Base-by-base conservation (phyloP, 2,797 vertebrate species). In the Alosa sapidissima region DNA sequence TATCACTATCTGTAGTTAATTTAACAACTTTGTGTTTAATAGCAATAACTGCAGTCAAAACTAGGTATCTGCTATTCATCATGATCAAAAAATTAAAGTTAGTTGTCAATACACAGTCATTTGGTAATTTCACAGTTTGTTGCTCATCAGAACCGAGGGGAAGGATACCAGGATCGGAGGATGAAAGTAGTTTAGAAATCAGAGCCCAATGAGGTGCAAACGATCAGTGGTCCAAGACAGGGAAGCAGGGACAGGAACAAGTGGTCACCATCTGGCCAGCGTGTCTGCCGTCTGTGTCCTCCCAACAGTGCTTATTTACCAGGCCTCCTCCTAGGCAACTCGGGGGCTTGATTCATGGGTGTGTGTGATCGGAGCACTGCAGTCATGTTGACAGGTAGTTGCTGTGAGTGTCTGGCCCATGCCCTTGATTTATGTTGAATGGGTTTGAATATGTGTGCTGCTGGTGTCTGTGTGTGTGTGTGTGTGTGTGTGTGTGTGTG, bases 131-230 rank as follows among this genome's bases (percentile, higher is more conserved):
- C 16, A 45, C 21, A 41, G 72, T 45, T 47, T 47, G 41, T 45
- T 45, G 36, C 7, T 78, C 16, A 47, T 78, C 72, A 45, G 41
- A 47, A 47, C 19, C 16, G 14, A 47, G 72, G 72, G 19, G 9
- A 41, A 45, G 72, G 41, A 78, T 14, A 78, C 41, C 19, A 36
- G 45, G 14, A 78, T 78, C 45, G 72, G 36, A 8, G 82, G 82
- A 62, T 87, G 86, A 86, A 78, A 86, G 47, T 16, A 52, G 60
- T 81, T 28, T 24, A 55, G 48, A 85, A 85, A 78, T 68, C 14
- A 72, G 72, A 54, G n/a, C 13, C 54, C 87, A 84, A 86, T 24
- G 86, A 87, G 78, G 87, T 88, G 84, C 47, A 85, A 89, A 89
- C 55, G 36, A 87, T 68, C 81, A 85, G 55, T 49, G 51, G 54